A percentile compares a stretch with the other conserved stretches of the same genome.
Conservation (phyloP, 2,888 invertebrate species). For the Sinohyriopsis cumingii region DNA sequence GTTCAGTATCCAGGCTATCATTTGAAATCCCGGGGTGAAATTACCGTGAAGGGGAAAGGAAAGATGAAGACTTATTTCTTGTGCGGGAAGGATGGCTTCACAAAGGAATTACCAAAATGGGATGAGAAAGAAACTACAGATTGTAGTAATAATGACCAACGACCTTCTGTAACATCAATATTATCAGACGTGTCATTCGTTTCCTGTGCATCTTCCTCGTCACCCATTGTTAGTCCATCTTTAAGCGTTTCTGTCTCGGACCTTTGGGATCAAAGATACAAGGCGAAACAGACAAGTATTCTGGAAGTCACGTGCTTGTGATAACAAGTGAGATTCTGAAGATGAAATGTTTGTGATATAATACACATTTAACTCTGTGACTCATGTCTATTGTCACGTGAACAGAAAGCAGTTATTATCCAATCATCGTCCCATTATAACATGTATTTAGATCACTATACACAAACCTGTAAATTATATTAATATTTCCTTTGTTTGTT, state of each 20-base stretch:
- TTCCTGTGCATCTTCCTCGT: slow-evolving; percentile 12
- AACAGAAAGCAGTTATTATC: no score
- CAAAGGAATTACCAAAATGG: slow-evolving; percentile 47
- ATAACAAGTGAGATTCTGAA: slow-evolving; percentile 8
- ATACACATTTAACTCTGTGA: no score
- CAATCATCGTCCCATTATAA: no score
- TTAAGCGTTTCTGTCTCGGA: slow-evolving; percentile 5
- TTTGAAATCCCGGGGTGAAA: slow-evolving; percentile 73
- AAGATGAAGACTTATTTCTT: slow-evolving; percentile 94
- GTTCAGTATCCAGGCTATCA: slow-evolving; percentile 52
- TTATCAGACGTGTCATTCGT: slow-evolving; percentile 17
- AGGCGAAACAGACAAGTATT: slow-evolving; percentile 31
- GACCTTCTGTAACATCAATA: slow-evolving; percentile 17
- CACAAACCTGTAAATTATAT: no score
- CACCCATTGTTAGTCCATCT: slow-evolving; percentile 10
- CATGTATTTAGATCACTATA: no score
- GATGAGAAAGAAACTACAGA: slow-evolving; percentile 20
- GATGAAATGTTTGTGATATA: background rate
- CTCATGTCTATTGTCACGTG: no score
- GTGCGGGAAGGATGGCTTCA: slow-evolving; percentile 53
- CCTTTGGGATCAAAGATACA: slow-evolving; percentile 22
- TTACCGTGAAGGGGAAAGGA: slow-evolving; percentile 92
- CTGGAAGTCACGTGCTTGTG: slow-evolving; percentile 38
- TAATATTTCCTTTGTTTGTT: no score
- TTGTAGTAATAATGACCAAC: slow-evolving; percentile 5